These are phyloP conservation scores for Reticulitermes lucifugus DNA, from an alignment of 2,888 invertebrate genomes.

Conservation along the genomic window DNA sequence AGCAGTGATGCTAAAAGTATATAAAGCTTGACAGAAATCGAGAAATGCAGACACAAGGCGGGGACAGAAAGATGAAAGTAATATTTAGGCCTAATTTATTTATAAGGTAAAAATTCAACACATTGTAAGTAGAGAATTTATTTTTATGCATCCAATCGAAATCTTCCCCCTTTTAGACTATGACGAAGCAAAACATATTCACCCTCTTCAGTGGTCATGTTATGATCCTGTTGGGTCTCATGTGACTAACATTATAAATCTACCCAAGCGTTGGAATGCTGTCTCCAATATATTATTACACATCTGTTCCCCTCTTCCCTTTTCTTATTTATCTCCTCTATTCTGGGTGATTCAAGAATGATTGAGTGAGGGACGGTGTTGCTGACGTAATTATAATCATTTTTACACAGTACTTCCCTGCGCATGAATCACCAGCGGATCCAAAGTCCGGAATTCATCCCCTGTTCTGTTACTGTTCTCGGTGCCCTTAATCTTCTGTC, in stretches of 20 bases:
- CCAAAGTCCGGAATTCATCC: not conserved
- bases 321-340: not conserved
- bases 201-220: too few relatives aligned
- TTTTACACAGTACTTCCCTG: not conserved
- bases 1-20: too few relatives aligned
- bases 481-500: not conserved
- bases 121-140: too few relatives aligned
- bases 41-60: too few relatives aligned
- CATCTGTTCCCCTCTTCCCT: not conserved
- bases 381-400: not conserved
- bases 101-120: too few relatives aligned
- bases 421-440: not conserved
- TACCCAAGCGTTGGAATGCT: conserved; percentile 37
- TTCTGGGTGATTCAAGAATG: conserved; percentile 37
- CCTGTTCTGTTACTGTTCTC: not conserved
- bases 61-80: too few relatives aligned
- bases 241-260: conserved; percentile 28
- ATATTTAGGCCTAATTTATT: too few relatives aligned
- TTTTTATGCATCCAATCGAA: too few relatives aligned
- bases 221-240: conserved; percentile 7
- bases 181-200: too few relatives aligned
- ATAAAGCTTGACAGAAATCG: too few relatives aligned
- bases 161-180: too few relatives aligned
- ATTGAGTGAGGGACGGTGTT: not conserved
- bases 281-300: not conserved